Evolutionary conservation across 2,888 invertebrate species (phyloP).

Genomic region (Eurytoma californica): DNA sequence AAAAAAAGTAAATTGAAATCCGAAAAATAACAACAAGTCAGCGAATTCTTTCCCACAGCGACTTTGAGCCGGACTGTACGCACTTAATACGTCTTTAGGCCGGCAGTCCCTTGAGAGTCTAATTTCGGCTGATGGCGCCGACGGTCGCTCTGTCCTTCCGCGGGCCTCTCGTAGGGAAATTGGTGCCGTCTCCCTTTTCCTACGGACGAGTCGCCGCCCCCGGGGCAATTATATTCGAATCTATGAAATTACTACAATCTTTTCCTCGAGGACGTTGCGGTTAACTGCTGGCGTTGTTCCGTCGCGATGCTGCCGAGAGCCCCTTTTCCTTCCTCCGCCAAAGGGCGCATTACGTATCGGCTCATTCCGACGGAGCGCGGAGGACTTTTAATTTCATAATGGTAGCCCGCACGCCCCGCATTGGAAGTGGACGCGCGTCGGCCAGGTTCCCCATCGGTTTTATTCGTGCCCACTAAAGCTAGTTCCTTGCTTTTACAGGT

Average conservation of each 20-base stretch:
- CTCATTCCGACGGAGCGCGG: slow-evolving; percentile 49
- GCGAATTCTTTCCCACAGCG: slow-evolving; percentile 44
- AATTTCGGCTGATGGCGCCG: slow-evolving; percentile 50
- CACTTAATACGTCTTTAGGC: slow-evolving; percentile 42
- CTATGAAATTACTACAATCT: slow-evolving; percentile 68
- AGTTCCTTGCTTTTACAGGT: slow-evolving; percentile 26
- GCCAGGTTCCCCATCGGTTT: background rate
- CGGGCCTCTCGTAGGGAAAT: slow-evolving; percentile 47
- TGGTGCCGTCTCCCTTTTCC: slow-evolving; percentile 56
- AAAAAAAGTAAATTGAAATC: too few species aligned
- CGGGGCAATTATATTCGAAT: slow-evolving; percentile 67
- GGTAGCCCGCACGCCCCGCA: slow-evolving; percentile 50
- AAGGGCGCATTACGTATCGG: slow-evolving; percentile 22
- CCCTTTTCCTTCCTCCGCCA: background rate
- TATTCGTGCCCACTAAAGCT: background rate
- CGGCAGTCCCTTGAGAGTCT: slow-evolving; percentile 36
- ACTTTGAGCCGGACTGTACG: slow-evolving; percentile 26
- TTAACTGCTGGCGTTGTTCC: slow-evolving; percentile 59
- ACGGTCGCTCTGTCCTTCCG: slow-evolving; percentile 31
- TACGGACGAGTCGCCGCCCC: slow-evolving; percentile 15
- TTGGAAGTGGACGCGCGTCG: background rate
- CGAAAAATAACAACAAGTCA: background rate
- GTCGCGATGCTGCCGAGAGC: background rate
- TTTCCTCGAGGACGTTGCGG: slow-evolving; percentile 62
- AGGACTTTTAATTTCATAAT: slow-evolving; percentile 63